Evolutionary conservation across 2,797 vertebrate species (phyloP).

Genomic region (Catostomus latipinnis): DNA sequence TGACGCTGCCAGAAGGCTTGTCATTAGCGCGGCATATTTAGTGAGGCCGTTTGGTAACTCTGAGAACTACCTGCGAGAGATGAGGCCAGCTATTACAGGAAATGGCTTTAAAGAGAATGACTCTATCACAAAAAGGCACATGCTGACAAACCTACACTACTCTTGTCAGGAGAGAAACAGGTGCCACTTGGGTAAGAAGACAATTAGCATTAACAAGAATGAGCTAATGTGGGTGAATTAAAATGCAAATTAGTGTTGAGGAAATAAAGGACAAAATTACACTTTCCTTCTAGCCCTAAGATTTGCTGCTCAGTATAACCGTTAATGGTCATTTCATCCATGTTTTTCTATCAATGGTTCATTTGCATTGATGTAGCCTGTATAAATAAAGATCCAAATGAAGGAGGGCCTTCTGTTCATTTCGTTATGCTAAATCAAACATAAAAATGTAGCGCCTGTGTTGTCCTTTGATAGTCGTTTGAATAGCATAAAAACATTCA

Average conservation of each 20-base stretch:
- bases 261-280: conserved; percentile 23
- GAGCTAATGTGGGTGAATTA: conserved; percentile 73
- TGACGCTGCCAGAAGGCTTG: not conserved
- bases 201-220: conserved; percentile 74
- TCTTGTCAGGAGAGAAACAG: conserved; percentile 74
- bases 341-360: conserved; percentile 6
- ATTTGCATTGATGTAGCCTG: conserved; percentile 16
- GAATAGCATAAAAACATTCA: no score
- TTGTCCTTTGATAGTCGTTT: no score
- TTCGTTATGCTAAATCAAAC: not conserved
- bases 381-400: conserved; percentile 15
- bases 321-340: not conserved
- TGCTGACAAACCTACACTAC: conserved; percentile 39
- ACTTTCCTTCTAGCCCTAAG: conserved; percentile 9
- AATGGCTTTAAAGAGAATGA: conserved; percentile 10
- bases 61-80: not conserved
- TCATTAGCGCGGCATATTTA: conserved; percentile 31
- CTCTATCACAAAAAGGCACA: conserved; percentile 14
- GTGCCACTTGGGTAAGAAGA: conserved; percentile 76
- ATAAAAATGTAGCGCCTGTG: no score
- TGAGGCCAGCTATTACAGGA: conserved; percentile 10
- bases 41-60: not conserved
- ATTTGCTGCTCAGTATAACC: not conserved
- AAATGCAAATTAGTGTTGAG: conserved; percentile 77
- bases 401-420: not conserved